Conservation (phyloP, 1,140 invertebrate genomes). For the Pseudomyrmex flavicornis region DNA sequence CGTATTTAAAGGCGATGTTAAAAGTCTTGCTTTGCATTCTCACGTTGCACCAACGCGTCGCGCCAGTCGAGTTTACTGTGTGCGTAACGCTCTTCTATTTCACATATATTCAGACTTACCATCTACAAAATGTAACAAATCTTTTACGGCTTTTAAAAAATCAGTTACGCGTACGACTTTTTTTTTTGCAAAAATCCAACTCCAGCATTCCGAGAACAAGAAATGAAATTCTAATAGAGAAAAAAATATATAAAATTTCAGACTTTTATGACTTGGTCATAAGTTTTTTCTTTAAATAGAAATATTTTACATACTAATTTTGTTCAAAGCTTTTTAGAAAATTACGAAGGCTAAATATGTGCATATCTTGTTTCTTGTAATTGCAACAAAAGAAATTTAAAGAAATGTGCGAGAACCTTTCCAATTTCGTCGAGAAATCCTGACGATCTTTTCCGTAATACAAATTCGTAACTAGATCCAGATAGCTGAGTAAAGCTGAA, state of each 20-base stretch:
- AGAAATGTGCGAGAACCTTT: background rate
- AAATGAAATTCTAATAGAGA: background rate
- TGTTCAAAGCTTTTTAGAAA: background rate
- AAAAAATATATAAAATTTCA: background rate
- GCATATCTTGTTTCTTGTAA: background rate
- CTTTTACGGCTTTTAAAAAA: background rate
- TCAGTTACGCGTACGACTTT: background rate
- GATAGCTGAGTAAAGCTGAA: slow-evolving; percentile 37
- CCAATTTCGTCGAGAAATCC: slow-evolving; percentile 29
- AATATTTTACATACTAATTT: background rate
- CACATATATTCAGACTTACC: background rate
- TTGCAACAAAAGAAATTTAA: slow-evolving; percentile 4
- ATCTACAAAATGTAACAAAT: slow-evolving; percentile 15
- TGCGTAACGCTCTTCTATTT: background rate
- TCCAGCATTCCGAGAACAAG: background rate
- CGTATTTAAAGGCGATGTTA: slow-evolving; percentile 45
- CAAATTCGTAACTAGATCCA: slow-evolving; percentile 57
- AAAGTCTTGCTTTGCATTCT: slow-evolving; percentile 18
- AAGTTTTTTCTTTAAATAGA: background rate
- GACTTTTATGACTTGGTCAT: background rate
- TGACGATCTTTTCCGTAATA: slow-evolving; percentile 23
- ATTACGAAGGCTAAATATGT: background rate
- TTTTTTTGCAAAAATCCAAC: background rate
- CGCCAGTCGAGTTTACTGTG: background rate
- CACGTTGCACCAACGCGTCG: slow-evolving; percentile 17